Conservation (phyloP, 1,140 invertebrate species). For the Centruroides sculpturatus region DNA sequence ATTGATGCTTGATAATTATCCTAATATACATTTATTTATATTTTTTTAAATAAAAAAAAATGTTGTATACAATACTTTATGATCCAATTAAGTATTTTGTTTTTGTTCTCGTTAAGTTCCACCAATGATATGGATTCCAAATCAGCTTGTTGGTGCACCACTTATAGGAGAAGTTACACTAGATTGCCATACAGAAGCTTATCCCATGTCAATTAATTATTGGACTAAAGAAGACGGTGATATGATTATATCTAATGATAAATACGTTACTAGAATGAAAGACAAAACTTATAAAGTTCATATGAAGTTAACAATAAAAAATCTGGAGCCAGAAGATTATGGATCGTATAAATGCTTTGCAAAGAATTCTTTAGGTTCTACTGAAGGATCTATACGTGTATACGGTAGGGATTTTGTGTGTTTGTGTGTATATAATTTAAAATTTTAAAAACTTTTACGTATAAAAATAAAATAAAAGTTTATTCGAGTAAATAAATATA, state of each 20-base stretch:
- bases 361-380: constrained; percentile 82
- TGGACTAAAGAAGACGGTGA: constrained; percentile 20
- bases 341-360: constrained; percentile 79
- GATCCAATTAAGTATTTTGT: too few relatives aligned
- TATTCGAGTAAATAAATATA: too few relatives aligned
- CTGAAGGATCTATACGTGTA: constrained; percentile 73
- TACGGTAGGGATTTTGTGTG: constrained; percentile 52
- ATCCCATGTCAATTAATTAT: constrained; percentile 20
- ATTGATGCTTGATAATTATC: too few relatives aligned
- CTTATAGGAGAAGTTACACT: constrained; percentile 29
- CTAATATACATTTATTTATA: too few relatives aligned
- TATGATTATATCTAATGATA: constrained; percentile 12
- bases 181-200: constrained; percentile 30
- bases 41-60: too few relatives aligned
- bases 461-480: too few relatives aligned
- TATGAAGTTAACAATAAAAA: constrained; percentile 17
- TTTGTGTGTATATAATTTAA: too few relatives aligned
- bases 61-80: too few relatives aligned
- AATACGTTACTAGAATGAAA: constrained; percentile 6
- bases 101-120: constrained; percentile 22
- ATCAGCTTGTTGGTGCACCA: constrained; percentile 31
- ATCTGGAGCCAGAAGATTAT: constrained; percentile 41
- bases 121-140: constrained; percentile 34
- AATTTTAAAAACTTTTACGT: too few relatives aligned
- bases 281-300: constrained; percentile 18